phyloP scores from a whole-genome alignment of 1,140 invertebrate genomes.

The Patella vulgata region DNA sequence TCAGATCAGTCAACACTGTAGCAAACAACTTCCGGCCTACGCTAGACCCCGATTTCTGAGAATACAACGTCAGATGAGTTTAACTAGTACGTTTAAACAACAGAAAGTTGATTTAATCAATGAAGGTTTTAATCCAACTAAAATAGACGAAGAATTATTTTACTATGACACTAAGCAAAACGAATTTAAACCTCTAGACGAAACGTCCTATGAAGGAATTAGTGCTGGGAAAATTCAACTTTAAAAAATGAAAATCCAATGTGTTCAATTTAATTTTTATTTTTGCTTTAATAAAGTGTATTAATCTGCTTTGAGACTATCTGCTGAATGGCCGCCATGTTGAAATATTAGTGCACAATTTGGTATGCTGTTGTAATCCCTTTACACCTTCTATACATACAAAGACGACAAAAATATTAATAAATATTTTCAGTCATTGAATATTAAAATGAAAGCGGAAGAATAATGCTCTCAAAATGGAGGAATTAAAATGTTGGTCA shows the following conservation, averaged over 20 bases:
- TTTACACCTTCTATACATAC: no score
- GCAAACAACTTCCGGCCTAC: conserved; percentile 78
- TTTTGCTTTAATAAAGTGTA: background rate
- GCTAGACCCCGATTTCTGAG: conserved; percentile 88
- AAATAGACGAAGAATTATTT: conserved; percentile 83
- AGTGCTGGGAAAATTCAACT: conserved; percentile 61
- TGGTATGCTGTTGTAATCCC: no score
- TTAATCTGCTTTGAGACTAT: no score
- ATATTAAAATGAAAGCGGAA: no score
- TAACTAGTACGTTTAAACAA: conserved; percentile 55
- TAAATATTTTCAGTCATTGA: no score
- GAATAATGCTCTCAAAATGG: no score
- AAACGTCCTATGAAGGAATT: conserved; percentile 75
- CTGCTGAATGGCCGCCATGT: no score
- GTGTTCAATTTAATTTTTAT: background rate
- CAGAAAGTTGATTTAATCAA: conserved; percentile 76
- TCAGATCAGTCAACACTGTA: conserved; percentile 43
- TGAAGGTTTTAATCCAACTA: conserved; percentile 85
- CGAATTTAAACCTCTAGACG: conserved; percentile 73
- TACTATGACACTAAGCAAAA: conserved; percentile 72
- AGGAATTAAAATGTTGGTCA: no score
- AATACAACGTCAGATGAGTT: conserved; percentile 65
- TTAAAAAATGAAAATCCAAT: conserved; percentile 1
- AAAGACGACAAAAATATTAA: no score
- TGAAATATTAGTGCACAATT: no score